phyloP scores from a whole-genome alignment of 2,797 vertebrate genomes.

The Spea hammondii region DNA sequence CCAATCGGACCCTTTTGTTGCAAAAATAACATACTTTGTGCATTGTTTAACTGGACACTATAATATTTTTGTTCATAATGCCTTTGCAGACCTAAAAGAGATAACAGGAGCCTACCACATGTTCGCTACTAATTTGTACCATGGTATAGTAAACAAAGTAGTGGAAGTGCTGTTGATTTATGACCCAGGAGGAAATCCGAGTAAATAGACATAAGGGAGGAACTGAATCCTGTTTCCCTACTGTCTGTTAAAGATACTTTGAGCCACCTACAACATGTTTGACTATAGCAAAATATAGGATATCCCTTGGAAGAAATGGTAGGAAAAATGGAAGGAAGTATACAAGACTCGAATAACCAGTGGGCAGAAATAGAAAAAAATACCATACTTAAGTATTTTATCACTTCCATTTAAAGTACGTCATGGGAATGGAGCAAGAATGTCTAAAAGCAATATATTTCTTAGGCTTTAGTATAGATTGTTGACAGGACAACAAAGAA shows the following conservation, averaged over 20 bases:
- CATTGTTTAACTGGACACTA: background rate
- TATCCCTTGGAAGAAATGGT: slow-evolving; percentile 37
- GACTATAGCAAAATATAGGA: slow-evolving; percentile 37
- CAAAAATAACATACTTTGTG: background rate
- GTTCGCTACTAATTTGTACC: slow-evolving; percentile 36
- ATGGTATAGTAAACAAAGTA: slow-evolving; percentile 41
- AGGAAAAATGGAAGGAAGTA: slow-evolving; percentile 22
- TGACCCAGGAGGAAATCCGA: slow-evolving; percentile 43
- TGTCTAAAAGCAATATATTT: background rate
- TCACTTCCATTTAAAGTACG: background rate
- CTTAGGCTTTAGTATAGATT: background rate
- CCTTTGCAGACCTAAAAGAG: slow-evolving; percentile 27
- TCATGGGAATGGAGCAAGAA: background rate
- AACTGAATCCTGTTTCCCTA: slow-evolving; percentile 47
- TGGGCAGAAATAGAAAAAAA: background rate
- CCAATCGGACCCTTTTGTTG: no score
- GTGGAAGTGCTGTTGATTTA: slow-evolving; percentile 46
- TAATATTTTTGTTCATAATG: slow-evolving; percentile 23
- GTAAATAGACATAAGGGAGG: slow-evolving; percentile 46
- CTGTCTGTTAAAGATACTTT: slow-evolving; percentile 25
- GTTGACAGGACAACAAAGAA: background rate
- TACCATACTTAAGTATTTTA: slow-evolving; percentile 5
- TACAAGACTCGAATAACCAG: background rate
- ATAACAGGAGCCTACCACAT: slow-evolving; percentile 45
- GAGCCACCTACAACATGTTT: slow-evolving; percentile 25